Evolutionary conservation across 2,113 vertebrate genomes (phyloP).

Genomic region (Nycticebus coucang): DNA sequence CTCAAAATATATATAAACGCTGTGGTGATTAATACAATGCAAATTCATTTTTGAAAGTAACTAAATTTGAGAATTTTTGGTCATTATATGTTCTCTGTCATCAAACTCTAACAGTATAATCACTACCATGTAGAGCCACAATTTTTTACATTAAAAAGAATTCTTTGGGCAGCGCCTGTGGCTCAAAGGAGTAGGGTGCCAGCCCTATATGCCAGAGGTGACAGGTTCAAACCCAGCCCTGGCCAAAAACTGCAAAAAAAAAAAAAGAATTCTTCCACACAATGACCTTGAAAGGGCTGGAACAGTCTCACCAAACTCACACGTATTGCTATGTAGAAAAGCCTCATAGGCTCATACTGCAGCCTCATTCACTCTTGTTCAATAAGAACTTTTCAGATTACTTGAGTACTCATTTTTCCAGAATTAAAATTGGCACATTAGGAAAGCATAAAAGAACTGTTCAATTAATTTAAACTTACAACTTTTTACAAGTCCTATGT

Average conservation of each 20-base stretch:
- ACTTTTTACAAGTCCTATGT: not conserved
- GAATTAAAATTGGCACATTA: not conserved
- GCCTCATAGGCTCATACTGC: not conserved
- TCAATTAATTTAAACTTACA: not conserved
- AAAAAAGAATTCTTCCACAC: not conserved
- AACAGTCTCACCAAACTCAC: not conserved
- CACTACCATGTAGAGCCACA: not conserved
- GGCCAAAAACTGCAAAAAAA: no score
- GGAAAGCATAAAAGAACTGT: not conserved
- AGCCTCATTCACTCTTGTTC: not conserved
- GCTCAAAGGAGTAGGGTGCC: no score
- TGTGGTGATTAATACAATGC: not conserved
- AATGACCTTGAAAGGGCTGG: not conserved
- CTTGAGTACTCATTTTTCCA: not conserved
- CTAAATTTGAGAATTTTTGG: not conserved
- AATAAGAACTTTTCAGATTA: not conserved
- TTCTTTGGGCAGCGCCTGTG: not conserved
- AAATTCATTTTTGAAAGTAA: not conserved
- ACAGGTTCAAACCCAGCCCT: no score
- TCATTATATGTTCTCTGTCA: not conserved
- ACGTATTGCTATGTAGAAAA: not conserved
- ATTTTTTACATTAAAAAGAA: not conserved
- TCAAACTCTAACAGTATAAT: not conserved
- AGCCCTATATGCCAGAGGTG: no score
- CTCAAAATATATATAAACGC: not conserved